Conservation (phyloP, 2,113 vertebrate genomes). For the Phaethon lepturus region DNA sequence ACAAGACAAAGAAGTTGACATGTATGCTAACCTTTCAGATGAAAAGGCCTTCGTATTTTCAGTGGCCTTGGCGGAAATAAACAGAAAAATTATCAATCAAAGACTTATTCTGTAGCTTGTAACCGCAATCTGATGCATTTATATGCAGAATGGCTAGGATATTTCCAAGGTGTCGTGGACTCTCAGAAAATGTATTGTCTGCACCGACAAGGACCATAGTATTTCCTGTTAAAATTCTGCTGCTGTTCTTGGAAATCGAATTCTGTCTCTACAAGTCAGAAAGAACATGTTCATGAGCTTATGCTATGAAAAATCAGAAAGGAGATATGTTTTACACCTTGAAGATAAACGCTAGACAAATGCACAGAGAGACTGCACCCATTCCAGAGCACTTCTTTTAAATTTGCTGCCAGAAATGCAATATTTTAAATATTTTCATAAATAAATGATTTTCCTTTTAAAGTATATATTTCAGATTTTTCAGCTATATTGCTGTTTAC, state of each 20-base stretch:
- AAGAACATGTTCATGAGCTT: conserved; percentile 55
- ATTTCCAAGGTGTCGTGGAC: conserved; percentile 59
- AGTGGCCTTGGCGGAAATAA: conserved; percentile 98
- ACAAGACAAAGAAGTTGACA: conserved; percentile 97
- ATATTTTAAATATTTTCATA: conserved; percentile 80
- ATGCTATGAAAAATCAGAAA: conserved; percentile 45
- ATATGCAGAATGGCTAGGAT: conserved; percentile 67
- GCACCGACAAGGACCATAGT: conserved; percentile 41
- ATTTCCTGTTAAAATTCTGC: conserved; percentile 45
- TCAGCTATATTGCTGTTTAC: conserved; percentile 69
- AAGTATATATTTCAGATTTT: conserved; percentile 78
- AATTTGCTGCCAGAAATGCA: conserved; percentile 74
- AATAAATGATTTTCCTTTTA: conserved; percentile 73
- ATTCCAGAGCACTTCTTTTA: conserved; percentile 67
- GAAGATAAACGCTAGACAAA: conserved; percentile 41
- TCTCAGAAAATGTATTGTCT: conserved; percentile 57
- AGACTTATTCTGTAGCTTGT: conserved; percentile 88
- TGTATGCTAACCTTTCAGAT: conserved; percentile 96
- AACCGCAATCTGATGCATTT: conserved; percentile 60
- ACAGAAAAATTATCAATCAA: conserved; percentile 98
- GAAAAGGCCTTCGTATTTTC: conserved; percentile 99
- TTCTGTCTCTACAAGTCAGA: conserved; percentile 64
- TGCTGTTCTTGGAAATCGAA: conserved; percentile 42
- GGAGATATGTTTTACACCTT: conserved; percentile 36
- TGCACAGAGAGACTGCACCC: conserved; percentile 50